A percentile compares a stretch with the other conserved stretches of the same genome.
Evolutionary conservation across 2,797 vertebrate species (phyloP).

Genomic region (Scarus forsteni): DNA sequence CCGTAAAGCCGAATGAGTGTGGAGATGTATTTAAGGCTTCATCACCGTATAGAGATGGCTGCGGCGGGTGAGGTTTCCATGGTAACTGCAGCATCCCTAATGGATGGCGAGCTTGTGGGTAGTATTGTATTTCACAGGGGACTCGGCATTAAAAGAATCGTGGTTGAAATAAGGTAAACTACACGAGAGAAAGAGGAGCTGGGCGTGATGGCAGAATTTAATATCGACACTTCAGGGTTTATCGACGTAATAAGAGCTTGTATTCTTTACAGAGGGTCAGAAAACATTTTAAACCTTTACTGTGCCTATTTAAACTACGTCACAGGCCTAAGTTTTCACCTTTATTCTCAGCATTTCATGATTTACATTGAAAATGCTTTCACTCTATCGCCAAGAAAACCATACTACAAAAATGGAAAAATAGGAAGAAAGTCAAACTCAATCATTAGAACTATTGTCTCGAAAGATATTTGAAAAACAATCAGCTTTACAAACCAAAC

Average conservation of each 20-base stretch:
- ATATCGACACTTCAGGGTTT: background rate
- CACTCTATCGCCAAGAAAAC: no score
- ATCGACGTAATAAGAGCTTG: background rate
- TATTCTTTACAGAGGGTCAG: background rate
- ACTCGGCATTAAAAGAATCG: conserved; percentile 8
- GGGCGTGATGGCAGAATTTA: background rate
- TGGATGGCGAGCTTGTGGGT: conserved; percentile 23
- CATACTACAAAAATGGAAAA: no score
- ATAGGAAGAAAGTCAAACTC: no score
- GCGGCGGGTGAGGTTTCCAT: conserved; percentile 19
- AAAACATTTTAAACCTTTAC: background rate
- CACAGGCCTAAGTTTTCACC: no score
- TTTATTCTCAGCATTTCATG: no score
- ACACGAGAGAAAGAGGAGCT: background rate
- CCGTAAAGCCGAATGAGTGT: background rate
- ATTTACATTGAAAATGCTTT: no score
- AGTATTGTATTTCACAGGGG: conserved; percentile 17
- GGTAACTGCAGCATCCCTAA: conserved; percentile 36
- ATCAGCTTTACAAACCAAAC: no score
- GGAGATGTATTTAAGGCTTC: conserved; percentile 3
- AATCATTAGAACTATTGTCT: no score
- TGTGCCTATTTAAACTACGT: no score
- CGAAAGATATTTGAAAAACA: no score
- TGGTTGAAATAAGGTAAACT: background rate
- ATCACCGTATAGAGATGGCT: conserved; percentile 10